phyloP scores from a whole-genome alignment of 2,888 invertebrate species.

The Tiphia femorata region DNA sequence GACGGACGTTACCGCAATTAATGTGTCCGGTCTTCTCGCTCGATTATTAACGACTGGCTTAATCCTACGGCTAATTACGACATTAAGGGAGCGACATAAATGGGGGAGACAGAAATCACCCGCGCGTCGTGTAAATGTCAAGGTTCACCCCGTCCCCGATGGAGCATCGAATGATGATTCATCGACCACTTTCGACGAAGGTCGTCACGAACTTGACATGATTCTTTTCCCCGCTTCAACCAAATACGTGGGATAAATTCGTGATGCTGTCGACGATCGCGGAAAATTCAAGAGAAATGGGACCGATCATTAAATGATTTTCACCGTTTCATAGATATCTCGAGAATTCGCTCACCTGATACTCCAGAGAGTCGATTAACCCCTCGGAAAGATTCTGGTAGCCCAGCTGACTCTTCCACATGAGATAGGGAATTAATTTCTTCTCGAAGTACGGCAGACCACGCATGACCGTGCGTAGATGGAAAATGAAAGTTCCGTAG shows the following conservation, averaged over 20 bases:
- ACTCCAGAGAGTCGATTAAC: conserved; percentile 39
- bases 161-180: conserved; percentile 19
- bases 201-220: conserved; percentile 24
- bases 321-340: not conserved
- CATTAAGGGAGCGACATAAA: no score
- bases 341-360: no score
- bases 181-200: conserved; percentile 16
- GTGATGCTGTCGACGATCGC: not conserved
- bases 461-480: conserved; percentile 28
- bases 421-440: conserved; percentile 34
- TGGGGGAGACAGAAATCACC: no score
- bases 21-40: no score
- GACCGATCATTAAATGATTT: not conserved
- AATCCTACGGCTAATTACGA: no score
- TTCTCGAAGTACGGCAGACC: conserved; percentile 39
- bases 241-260: not conserved
- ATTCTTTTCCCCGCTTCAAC: conserved; percentile 1
- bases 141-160: conserved; percentile 22
- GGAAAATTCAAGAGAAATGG: not conserved
- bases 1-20: no score
- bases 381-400: conserved; percentile 18
- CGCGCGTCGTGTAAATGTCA: conserved; percentile 16
- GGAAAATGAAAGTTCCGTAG: not conserved
- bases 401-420: conserved; percentile 26
- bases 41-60: no score